Conservation (phyloP, 2,113 vertebrate genomes). For the Merops nubicus region DNA sequence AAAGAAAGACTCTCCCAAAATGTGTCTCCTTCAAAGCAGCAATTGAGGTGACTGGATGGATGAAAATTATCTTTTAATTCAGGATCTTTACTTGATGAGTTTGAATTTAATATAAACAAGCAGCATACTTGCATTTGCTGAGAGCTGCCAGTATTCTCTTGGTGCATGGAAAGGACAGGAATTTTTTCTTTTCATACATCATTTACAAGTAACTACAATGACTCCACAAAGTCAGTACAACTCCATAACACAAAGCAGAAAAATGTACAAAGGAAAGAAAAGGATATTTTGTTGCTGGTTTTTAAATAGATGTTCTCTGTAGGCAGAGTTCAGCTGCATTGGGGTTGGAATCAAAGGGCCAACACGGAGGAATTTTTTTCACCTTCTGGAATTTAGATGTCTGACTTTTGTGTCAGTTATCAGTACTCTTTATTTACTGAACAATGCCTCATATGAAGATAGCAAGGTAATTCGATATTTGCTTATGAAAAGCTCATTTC, state of each 20-base stretch:
- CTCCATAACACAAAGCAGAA: conserved; percentile 13
- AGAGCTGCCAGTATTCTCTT: neutral
- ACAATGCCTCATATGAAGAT: conserved; percentile 1
- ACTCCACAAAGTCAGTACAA: conserved; percentile 33
- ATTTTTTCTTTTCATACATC: conserved; percentile 45
- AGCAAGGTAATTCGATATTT: conserved; percentile 31
- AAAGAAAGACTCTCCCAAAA: neutral
- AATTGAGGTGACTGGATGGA: neutral
- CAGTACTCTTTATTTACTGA: conserved; percentile 24
- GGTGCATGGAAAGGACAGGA: neutral
- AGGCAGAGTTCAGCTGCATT: conserved; percentile 24
- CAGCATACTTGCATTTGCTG: neutral
- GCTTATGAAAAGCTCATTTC: conserved; percentile 17
- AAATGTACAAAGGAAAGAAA: conserved; percentile 38
- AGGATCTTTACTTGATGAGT: neutral
- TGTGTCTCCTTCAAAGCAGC: neutral
- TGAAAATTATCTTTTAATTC: neutral
- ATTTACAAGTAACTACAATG: conserved; percentile 58
- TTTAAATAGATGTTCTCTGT: conserved; percentile 44
- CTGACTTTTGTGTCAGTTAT: conserved; percentile 36
- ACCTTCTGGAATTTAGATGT: conserved; percentile 27
- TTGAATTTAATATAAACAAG: neutral
- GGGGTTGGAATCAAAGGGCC: conserved; percentile 33
- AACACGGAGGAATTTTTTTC: neutral
- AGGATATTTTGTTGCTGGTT: conserved; percentile 13